These are phyloP conservation scores for Falco rusticolus DNA, from an alignment of 2,797 vertebrate genomes.

Conservation along the genomic window DNA sequence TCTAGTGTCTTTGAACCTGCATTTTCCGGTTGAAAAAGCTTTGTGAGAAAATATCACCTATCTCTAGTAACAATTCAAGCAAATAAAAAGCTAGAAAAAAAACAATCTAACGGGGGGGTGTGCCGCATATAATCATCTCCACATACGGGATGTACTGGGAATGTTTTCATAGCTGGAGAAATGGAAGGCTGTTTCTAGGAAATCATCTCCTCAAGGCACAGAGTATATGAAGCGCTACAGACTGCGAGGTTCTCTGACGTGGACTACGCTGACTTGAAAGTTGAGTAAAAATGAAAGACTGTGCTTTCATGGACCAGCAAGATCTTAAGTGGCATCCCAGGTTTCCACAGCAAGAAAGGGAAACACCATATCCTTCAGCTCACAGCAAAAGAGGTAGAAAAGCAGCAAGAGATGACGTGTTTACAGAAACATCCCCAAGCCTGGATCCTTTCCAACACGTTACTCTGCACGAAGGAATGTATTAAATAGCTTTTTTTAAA, in stretches of 20 bases:
- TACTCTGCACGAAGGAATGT: conserved; percentile 43
- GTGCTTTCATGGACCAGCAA: neutral
- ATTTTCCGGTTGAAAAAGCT: neutral
- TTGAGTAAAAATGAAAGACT: neutral
- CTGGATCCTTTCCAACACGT: conserved; percentile 44
- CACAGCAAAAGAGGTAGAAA: neutral
- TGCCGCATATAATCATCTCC: conserved; percentile 15
- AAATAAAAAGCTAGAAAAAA: neutral
- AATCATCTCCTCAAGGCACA: conserved; percentile 54
- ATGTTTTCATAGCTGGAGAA: conserved; percentile 60
- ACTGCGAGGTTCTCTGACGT: neutral
- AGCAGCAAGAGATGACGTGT: neutral
- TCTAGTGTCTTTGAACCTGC: neutral
- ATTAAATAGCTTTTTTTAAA: neutral
- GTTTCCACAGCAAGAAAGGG: neutral
- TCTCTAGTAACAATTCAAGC: neutral
- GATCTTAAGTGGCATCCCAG: neutral
- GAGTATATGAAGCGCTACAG: neutral
- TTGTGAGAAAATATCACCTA: neutral
- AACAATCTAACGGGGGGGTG: neutral
- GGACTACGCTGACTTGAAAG: neutral
- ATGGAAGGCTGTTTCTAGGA: conserved; percentile 46
- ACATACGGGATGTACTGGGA: conserved; percentile 3
- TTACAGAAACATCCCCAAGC: conserved; percentile 36
- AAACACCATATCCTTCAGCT: conserved; percentile 19